Evolutionary conservation across 2,113 vertebrate genomes (phyloP), one percentile per base, ranked within the genome.

Genomic region (Pachypanchax playfairii): DNA sequence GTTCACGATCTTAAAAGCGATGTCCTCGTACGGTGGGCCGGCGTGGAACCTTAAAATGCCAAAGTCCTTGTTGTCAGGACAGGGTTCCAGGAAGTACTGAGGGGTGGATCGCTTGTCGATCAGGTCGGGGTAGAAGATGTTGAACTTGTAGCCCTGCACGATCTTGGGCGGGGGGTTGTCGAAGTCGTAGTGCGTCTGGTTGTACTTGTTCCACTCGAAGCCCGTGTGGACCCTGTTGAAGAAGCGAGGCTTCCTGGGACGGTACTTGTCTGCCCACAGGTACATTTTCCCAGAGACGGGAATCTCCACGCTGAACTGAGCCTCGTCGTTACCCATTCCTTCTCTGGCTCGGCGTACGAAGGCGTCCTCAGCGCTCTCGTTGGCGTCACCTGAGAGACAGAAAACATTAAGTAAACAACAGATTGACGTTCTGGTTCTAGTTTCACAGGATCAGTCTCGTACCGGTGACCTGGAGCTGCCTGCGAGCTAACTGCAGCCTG

Each of bases 121-220:
- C 83, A 99, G 93, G 70, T 98, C 96, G 0, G 97, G 97, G 84
- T 99, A 99, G 90, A 98, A 98, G 84, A 98, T 98, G 88, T 99
- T 98, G 83, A 99, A 99, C 79, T 99, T 98, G 89, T 98, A 99
- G 75, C 96, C 97, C 84, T 99, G 97, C 58, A 99, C 97, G 0
- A 96, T 98, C 85, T 99, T 99, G 51, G 96, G 97, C 0, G 97
- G 97, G 0, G 97, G 97, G 86, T 98, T 98, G 85, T 99, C 97
- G 0, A 98, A 98, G 89, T 99, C 97, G 0, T 99, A 99, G 88
- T 98, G 97, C 0, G 97, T 98, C 91, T 98, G 97, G 88, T 99
- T 99, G 90, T 99, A 99, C 73, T 99, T 99, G 93, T 99, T 99
- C 97, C 97, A 98, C 89, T 98, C 97, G 0, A 98, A 99, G 75